Conservation (phyloP, 2,797 vertebrate species). For the Hybognathus amarus region DNA sequence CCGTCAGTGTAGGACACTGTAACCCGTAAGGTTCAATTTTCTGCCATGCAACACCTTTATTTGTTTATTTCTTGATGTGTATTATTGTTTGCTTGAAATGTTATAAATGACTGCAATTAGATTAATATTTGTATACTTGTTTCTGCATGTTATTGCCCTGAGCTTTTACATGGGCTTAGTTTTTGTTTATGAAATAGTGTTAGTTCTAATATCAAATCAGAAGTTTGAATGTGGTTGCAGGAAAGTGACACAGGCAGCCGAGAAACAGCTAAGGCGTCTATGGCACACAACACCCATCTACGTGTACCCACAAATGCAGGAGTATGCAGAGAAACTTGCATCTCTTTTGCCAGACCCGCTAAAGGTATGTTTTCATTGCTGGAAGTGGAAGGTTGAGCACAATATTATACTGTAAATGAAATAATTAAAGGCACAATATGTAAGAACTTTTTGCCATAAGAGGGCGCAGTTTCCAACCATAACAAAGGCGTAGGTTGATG, state of each 20-base stretch:
- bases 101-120: neutral
- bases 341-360: slow-evolving; percentile 88
- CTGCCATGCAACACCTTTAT: neutral
- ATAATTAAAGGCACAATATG: neutral
- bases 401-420: neutral
- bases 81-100: neutral
- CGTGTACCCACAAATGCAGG: slow-evolving; percentile 81
- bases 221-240: slow-evolving; percentile 67
- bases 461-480: too few relatives aligned
- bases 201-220: neutral
- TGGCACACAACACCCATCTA: slow-evolving; percentile 91
- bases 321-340: slow-evolving; percentile 88
- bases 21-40: slow-evolving; percentile 85
- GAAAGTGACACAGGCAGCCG: slow-evolving; percentile 83
- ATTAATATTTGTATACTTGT: neutral
- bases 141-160: neutral
- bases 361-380: slow-evolving; percentile 77
- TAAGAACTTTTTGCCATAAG: too few relatives aligned
- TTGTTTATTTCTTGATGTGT: neutral
- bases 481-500: too few relatives aligned
- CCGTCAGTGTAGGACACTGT: slow-evolving; percentile 92
- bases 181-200: neutral
- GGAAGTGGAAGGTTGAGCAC: neutral
- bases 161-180: too few relatives aligned
- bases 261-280: slow-evolving; percentile 83